These are phyloP conservation scores for Toxotes jaculatrix DNA, from an alignment of 2,113 vertebrate genomes.

Conservation along the genomic window DNA sequence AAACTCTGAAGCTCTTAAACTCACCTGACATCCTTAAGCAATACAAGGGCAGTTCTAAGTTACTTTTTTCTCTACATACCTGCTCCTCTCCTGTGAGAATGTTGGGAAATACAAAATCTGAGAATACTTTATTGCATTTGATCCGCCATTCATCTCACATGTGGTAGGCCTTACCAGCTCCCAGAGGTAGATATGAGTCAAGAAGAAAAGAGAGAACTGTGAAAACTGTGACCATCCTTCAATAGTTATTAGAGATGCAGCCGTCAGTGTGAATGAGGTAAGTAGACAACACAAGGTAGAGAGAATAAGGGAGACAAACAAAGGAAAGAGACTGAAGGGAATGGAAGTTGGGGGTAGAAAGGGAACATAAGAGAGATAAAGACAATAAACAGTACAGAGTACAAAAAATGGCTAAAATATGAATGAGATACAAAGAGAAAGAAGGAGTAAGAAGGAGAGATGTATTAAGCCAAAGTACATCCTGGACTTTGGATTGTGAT, in stretches of 20 bases:
- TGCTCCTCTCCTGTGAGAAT: conserved; percentile 62
- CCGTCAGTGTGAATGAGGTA: conserved; percentile 75
- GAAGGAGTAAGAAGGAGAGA: not conserved
- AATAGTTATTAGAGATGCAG: conserved; percentile 81
- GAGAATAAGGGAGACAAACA: conserved; percentile 51
- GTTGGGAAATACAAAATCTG: conserved; percentile 74
- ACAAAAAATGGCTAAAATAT: conserved; percentile 20
- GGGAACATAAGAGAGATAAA: conserved; percentile 49
- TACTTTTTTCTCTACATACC: conserved; percentile 49
- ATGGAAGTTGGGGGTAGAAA: conserved; percentile 38
- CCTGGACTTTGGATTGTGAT: conserved; percentile 10
- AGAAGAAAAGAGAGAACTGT: conserved; percentile 69
- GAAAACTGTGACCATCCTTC: conserved; percentile 69
- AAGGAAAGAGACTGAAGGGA: conserved; percentile 43
- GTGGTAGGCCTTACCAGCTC: conserved; percentile 69
- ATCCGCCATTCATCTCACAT: conserved; percentile 68
- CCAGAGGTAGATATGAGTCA: conserved; percentile 71
- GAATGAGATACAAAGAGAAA: conserved; percentile 22
- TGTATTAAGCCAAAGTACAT: conserved; percentile 22
- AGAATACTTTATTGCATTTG: conserved; percentile 76
- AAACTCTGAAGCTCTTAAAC: conserved; percentile 55
- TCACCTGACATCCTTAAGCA: conserved; percentile 60
- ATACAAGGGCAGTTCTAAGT: conserved; percentile 61
- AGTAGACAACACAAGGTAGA: conserved; percentile 55
- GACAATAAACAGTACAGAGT: conserved; percentile 38